Conservation (phyloP, 1,140 invertebrate genomes). For the Magallana ariakensis region DNA sequence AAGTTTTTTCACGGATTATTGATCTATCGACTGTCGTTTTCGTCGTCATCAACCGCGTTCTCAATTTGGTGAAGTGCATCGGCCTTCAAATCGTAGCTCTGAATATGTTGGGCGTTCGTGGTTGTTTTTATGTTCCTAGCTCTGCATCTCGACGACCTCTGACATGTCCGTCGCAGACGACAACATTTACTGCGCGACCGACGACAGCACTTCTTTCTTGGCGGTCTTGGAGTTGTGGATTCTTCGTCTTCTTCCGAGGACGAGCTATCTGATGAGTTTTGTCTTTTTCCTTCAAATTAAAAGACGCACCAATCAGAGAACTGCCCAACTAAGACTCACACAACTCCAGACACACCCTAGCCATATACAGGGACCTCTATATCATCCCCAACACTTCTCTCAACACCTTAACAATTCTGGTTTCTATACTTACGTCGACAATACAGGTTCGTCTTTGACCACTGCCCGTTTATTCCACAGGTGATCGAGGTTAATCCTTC, state of each 20-base stretch:
- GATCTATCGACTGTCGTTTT: neutral
- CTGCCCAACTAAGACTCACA: slow-evolving; percentile 24
- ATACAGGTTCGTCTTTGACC: slow-evolving; percentile 32
- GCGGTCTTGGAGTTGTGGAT: slow-evolving; percentile 1
- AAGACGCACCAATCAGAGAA: slow-evolving; percentile 12
- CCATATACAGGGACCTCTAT: neutral
- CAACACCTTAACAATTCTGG: neutral
- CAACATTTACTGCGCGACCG: slow-evolving; percentile 1
- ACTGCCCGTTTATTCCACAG: slow-evolving; percentile 27
- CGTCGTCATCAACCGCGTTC: neutral
- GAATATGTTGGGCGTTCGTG: neutral
- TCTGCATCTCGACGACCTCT: slow-evolving; percentile 1
- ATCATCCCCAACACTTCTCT: neutral
- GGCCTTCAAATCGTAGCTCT: neutral
- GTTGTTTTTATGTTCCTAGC: neutral
- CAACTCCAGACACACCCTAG: slow-evolving; percentile 5
- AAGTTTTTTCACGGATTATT: no score
- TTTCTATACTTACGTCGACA: slow-evolving; percentile 10
- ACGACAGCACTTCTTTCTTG: slow-evolving; percentile 14
- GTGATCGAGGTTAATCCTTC: neutral
- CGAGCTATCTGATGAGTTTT: slow-evolving; percentile 8
- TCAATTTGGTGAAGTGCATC: neutral
- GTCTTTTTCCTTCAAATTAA: slow-evolving; percentile 32
- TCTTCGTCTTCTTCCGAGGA: slow-evolving; percentile 28
- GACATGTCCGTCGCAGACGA: neutral